Percentiles rank a stretch among this genome's conserved stretches.
phyloP scores from a whole-genome alignment of 2,797 vertebrate genomes.

The Loris lydekkerianus region DNA sequence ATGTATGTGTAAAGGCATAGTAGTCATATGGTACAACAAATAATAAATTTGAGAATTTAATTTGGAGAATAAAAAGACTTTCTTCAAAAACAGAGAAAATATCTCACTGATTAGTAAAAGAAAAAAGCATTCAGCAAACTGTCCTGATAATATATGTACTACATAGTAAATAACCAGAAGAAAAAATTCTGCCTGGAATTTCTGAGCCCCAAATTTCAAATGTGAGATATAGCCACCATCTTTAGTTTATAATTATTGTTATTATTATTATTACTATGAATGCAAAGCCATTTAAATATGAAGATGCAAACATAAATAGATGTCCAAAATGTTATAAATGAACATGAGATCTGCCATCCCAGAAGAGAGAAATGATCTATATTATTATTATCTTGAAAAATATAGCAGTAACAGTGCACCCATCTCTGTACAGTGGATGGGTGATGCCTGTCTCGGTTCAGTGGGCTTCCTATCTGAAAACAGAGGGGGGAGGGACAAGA shows the following conservation, averaged over 20 bases:
- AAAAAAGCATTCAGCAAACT: neutral
- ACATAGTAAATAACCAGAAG: neutral
- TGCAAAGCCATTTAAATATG: slow-evolving; percentile 78
- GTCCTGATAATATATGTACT: neutral
- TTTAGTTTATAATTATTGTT: slow-evolving; percentile 58
- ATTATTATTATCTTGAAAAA: slow-evolving; percentile 78
- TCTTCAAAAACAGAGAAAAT: neutral
- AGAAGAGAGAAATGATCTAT: slow-evolving; percentile 78
- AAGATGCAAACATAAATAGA: slow-evolving; percentile 78
- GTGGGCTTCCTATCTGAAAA: slow-evolving; percentile 73
- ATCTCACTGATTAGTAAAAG: neutral
- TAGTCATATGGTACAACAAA: neutral
- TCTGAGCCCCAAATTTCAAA: slow-evolving; percentile 1
- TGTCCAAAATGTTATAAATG: slow-evolving; percentile 82
- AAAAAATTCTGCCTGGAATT: neutral
- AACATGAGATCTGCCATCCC: slow-evolving; percentile 70
- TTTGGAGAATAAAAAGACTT: neutral
- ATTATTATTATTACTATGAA: slow-evolving; percentile 74
- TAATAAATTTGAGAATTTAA: slow-evolving; percentile 47
- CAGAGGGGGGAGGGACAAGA: too few species aligned
- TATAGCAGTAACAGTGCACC: slow-evolving; percentile 66
- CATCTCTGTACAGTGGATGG: slow-evolving; percentile 51
- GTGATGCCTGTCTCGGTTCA: slow-evolving; percentile 72
- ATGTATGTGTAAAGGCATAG: neutral
- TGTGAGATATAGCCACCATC: slow-evolving; percentile 69